Conservation (phyloP, 2,113 vertebrate genomes). For the Salvelinus namaycush region DNA sequence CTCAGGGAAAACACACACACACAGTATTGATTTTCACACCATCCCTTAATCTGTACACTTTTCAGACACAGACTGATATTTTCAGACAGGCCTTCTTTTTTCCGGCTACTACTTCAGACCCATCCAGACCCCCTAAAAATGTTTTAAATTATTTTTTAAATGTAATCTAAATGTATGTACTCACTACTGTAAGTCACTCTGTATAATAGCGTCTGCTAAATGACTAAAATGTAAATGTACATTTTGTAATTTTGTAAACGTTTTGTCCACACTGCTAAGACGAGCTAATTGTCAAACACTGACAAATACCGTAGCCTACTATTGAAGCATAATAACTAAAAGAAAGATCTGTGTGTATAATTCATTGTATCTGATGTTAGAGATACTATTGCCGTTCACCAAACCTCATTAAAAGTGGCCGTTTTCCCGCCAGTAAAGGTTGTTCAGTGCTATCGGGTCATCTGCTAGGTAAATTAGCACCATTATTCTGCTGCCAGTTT, state of each 20-base stretch:
- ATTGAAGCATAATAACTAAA: constrained; percentile 2
- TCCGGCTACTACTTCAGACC: background rate
- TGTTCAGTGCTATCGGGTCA: constrained; percentile 69
- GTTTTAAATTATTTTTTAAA: too few species aligned
- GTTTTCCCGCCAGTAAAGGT: constrained; percentile 54
- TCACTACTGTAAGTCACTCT: too few species aligned
- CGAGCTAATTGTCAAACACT: background rate
- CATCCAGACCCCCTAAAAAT: too few species aligned
- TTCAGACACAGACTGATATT: background rate
- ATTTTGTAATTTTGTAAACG: too few species aligned
- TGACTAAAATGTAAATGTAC: too few species aligned
- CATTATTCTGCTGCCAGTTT: constrained; percentile 67
- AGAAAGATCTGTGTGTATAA: background rate
- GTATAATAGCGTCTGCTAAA: too few species aligned
- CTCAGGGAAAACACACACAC: too few species aligned
- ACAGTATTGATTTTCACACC: constrained; percentile 3
- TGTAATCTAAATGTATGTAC: too few species aligned
- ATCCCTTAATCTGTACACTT: background rate
- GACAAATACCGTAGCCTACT: background rate
- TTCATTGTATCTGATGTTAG: background rate
- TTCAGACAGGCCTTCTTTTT: background rate
- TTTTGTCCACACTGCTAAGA: background rate
- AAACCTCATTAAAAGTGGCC: constrained; percentile 52
- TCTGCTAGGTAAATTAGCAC: constrained; percentile 71
- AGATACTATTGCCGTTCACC: constrained; percentile 22